A percentile compares a stretch with the other conserved stretches of the same genome.
Evolutionary conservation across 2,113 vertebrate genomes (phyloP).

Genomic region (Sinocyclocheilus grahami): DNA sequence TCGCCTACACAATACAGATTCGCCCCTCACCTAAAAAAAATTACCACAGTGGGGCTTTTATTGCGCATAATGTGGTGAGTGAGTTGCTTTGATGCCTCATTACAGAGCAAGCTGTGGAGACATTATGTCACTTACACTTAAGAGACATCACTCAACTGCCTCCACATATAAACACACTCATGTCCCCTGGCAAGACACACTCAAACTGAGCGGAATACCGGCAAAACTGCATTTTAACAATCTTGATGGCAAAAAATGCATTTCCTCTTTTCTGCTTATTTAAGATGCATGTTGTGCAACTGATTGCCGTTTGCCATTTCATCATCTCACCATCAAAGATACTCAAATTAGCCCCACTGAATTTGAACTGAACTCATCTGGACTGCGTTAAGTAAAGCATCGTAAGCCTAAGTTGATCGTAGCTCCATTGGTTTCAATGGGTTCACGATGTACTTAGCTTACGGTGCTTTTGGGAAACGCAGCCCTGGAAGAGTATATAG

Average conservation of each 20-base stretch:
- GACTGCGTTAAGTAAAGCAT: too few relatives aligned
- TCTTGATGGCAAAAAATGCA: conserved; percentile 32
- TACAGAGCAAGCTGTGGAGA: background rate
- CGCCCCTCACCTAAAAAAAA: background rate
- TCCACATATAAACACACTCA: conserved; percentile 62
- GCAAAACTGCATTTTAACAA: conserved; percentile 55
- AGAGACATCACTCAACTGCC: too few relatives aligned
- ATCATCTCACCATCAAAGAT: background rate
- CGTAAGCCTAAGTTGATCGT: too few relatives aligned
- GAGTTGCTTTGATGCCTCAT: background rate
- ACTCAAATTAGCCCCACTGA: background rate
- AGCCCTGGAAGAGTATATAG: background rate
- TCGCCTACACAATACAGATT: background rate
- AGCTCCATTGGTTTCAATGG: too few relatives aligned
- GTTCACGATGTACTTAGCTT: too few relatives aligned
- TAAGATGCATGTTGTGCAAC: background rate
- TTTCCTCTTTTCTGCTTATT: background rate
- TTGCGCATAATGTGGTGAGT: background rate
- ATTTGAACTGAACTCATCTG: background rate
- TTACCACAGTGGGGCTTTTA: background rate
- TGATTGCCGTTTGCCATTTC: background rate
- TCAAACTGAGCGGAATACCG: conserved; percentile 42
- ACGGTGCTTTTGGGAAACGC: background rate
- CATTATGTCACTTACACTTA: conserved; percentile 5
- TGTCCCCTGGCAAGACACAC: conserved; percentile 55